Base-by-base conservation (phyloP, 2,888 invertebrate species). In the Aromia moschata region DNA sequence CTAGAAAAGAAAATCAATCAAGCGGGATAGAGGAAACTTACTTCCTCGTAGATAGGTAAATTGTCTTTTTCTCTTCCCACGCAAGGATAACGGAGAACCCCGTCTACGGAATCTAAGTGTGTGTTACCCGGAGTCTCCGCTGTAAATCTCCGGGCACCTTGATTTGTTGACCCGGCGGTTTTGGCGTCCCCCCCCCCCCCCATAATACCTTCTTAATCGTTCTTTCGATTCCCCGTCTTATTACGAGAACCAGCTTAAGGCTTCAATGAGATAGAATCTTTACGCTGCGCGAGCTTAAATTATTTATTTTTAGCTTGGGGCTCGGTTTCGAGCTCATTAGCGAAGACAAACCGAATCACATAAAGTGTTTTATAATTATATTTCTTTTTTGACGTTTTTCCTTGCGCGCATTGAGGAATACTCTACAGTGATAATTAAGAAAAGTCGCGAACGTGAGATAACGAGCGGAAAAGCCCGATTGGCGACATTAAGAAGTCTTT, bases 201-300 rank as follows among this genome's bases (percentile, higher is more conserved):
- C 55, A 33, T 60, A 62, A 64, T 60, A 62, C 58, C 62, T 56
- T 54, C 60, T 61, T 65, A 61, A 63, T 65, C 61, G 57, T 52
- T 51, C 36, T 55, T 63, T 63, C 61, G 47, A 59, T 59, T 57
- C 55, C 18, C 25, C 36, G 40, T 51, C 41, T 43, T 40, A 51
- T 56, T 56, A 56, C 36, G 14, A 2, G 14, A 40, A 30, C 14
- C 33, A 33, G 14, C 49, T 38, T 10, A 38, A 49, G 33, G 18
- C 31, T 44, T 44, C 43, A 57, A 56, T 59, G 43, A 25, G 52
- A 12, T 43, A 15, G n/a, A n/a, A n/a, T 17, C 18, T 54, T 54
- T 45, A 33, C 54, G 10, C 38, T 49, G 38, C n/a, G 2, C 25
- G 15, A 25, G 16, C 18, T 38, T 40, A 15, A 38, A 49, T 49